Base-by-base conservation (phyloP, 2,888 invertebrate species). In the Brachypalpus laphriformis region DNA sequence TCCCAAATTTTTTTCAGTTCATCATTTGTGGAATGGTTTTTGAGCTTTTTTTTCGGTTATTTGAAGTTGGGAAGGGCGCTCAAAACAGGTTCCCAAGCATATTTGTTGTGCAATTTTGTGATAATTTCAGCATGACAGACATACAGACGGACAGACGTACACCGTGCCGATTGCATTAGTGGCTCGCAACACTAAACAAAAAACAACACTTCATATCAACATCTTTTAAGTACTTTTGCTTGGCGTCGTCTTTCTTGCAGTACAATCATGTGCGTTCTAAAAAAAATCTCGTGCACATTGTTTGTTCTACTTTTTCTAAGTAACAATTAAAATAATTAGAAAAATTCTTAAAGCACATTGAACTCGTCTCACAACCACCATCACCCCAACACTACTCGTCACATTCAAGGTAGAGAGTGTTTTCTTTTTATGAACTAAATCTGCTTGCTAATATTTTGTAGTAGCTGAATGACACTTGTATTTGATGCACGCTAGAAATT, bases 401-500 rank as follows among this genome's bases (percentile, higher is more conserved):
- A 5, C 16, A 6, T 14, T 6, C 14, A 18, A 72, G 51, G 49
- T 51, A 22, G 51, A 14, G 20, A 75, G 34, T 47, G 45, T 40
- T 65, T 31, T 56, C 34, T 9, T 47, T 47, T 75, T 75, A 16
- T 34, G 7, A 56, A 18, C 49, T 49, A 20, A 28, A 7, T 40
- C 18, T 47, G 54, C 47, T 56, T 37, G 31, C n/a, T 66, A 16
- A 22, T 65, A 18, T 22, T 0, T 54, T 22, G 25, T 57, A 47
- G 49, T 49, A 49, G 45, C 66, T 28, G 59, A 51, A 59, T 68
- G 47, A 11, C 59, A 65, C 47, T 49, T 76, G 75, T 59, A 57
- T 57, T 47, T 66, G 57, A 76, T 76, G 75, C 75, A 66, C 66
- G 57, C 20, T 59, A 66, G 65, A 47, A 57, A 16, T 68, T 18